Percentiles rank a stretch among this genome's conserved stretches.
phyloP scores from a whole-genome alignment of 2,113 vertebrate genomes.

The Sebastes schlegelii region DNA sequence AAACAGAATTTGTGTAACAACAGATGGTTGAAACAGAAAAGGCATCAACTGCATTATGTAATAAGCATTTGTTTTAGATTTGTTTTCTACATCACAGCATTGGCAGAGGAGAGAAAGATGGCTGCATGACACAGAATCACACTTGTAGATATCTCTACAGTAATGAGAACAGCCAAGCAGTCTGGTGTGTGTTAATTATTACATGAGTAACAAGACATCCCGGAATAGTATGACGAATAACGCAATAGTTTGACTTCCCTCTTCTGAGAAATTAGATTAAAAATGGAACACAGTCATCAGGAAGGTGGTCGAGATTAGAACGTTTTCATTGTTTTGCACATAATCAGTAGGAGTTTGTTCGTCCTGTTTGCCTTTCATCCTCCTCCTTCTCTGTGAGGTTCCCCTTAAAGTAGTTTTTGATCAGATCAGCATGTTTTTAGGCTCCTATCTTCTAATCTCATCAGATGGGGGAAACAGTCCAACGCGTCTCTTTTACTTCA shows the following conservation, averaged over 20 bases:
- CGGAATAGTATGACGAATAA: constrained; percentile 39
- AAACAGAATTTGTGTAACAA: not conserved
- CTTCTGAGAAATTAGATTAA: constrained; percentile 22
- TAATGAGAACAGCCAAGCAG: constrained; percentile 23
- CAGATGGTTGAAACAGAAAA: constrained; percentile 3
- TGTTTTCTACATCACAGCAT: not conserved
- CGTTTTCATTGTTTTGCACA: not conserved
- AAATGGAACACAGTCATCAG: not conserved
- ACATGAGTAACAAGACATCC: constrained; percentile 11
- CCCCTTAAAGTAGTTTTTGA: not conserved
- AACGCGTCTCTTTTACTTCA: not conserved
- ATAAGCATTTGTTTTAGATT: not conserved
- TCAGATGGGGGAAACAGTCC: not conserved
- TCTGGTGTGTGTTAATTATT: constrained; percentile 35
- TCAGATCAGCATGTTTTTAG: not conserved
- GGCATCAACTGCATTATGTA: not conserved
- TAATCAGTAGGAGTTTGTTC: not conserved
- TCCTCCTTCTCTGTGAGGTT: not conserved
- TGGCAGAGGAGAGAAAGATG: not conserved
- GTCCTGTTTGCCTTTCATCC: not conserved
- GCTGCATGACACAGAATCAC: not conserved
- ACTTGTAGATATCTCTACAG: not conserved
- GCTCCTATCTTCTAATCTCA: not conserved
- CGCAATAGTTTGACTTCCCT: constrained; percentile 21
- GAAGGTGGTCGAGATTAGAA: not conserved